Evolutionary conservation across 1,140 invertebrate species (phyloP), one percentile per base, ranked within the genome.

Genomic region (Stenopsyche tienmushanensis): DNA sequence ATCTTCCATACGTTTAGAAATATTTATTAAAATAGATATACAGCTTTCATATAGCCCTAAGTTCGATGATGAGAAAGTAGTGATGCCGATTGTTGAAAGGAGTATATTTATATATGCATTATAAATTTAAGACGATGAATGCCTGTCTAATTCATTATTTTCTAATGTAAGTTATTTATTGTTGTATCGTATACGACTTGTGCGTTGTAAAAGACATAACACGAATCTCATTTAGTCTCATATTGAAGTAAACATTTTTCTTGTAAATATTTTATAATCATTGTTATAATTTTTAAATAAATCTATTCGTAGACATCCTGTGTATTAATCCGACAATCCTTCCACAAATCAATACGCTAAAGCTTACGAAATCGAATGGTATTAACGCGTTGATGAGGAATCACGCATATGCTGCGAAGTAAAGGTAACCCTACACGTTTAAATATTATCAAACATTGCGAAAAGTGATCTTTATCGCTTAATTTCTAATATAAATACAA

Each of bases 1-100:
- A 21, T 47, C 57, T 60, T 60, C 55, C 55, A 42, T 42, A 23
- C n/a, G 20, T 50, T 49, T 26, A 54, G 1, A 54, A 9, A 42
- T 57, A 57, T 5, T 17, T 39, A 57, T 57, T 15, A 7, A 25
- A 49, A 20, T 5, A 5, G 23, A 54, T 34, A 54, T 34, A n/a
- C n/a, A n/a, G n/a, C n/a, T n/a, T n/a, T n/a, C n/a, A n/a, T n/a
- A n/a, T n/a, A n/a, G n/a, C n/a, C n/a, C n/a, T n/a, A n/a, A n/a
- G n/a, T n/a, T n/a, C n/a, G n/a, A n/a, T n/a, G n/a, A n/a, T n/a
- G n/a, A n/a, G n/a, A n/a, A n/a, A n/a, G n/a, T n/a, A n/a, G 29
- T 34, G 5, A 34, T 5, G 29, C 13, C 5, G 13, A 34, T 34
- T 34, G 5, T 34, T 34, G 5, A 7, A 7, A 7, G 29, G 29